Evolutionary conservation across 2,113 vertebrate genomes (phyloP).

Genomic region (Xenotilapia leptura): DNA sequence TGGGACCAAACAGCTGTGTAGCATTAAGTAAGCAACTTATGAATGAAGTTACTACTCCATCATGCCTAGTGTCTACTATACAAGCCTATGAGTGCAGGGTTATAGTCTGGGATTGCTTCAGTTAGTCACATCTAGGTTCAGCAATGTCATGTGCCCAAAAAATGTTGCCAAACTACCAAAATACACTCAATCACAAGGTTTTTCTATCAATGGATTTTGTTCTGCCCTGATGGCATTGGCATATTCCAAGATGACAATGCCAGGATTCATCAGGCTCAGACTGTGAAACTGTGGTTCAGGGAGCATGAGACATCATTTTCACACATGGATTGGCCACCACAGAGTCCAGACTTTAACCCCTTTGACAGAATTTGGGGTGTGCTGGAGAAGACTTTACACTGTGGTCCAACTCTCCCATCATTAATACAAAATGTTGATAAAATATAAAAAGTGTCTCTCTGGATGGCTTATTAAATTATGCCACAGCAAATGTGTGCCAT

Average conservation of each 20-base stretch:
- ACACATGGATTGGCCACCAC: background rate
- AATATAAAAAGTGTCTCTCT: background rate
- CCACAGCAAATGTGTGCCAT: background rate
- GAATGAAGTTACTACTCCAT: background rate
- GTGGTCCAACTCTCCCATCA: background rate
- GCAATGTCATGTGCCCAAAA: background rate
- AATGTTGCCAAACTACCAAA: background rate
- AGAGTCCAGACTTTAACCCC: background rate
- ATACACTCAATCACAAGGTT: background rate
- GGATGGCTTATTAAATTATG: background rate
- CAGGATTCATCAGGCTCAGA: background rate
- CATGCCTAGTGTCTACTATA: accelerated
- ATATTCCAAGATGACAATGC: background rate
- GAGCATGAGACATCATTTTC: background rate
- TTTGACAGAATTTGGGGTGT: background rate
- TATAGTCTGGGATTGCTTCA: background rate
- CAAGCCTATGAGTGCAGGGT: background rate
- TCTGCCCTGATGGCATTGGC: background rate
- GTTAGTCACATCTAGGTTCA: background rate
- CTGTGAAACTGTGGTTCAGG: background rate
- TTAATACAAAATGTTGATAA: background rate
- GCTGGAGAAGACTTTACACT: background rate
- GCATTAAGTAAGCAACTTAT: accelerated
- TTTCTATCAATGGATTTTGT: background rate
- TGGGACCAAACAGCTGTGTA: background rate